A percentile compares a stretch with the other conserved stretches of the same genome.
phyloP scores from a whole-genome alignment of 2,113 vertebrate genomes.

The Ciconia stormi region DNA sequence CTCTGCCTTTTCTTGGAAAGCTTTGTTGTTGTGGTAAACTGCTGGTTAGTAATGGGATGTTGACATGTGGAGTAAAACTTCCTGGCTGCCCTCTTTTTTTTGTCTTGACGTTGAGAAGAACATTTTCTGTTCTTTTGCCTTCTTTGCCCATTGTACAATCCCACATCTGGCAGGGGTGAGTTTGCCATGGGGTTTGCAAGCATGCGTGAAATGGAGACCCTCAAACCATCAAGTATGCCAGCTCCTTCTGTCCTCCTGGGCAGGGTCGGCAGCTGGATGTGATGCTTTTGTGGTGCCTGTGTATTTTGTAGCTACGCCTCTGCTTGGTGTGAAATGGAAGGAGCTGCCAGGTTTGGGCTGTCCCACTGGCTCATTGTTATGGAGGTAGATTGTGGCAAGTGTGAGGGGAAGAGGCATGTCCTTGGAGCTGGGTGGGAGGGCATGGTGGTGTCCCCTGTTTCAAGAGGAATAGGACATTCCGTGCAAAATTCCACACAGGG shows the following conservation, averaged over 20 bases:
- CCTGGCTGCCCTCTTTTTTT: not conserved
- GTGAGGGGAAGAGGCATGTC: not conserved
- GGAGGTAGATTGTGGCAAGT: not conserved
- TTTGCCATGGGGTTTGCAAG: not conserved
- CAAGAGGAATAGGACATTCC: not conserved
- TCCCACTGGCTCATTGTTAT: fast-evolving
- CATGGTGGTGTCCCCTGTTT: not conserved
- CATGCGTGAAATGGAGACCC: not conserved
- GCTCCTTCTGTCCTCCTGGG: not conserved
- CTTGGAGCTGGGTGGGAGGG: not conserved
- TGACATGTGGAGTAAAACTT: not conserved
- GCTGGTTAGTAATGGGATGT: not conserved
- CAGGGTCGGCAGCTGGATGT: fast-evolving
- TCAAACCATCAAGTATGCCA: not conserved
- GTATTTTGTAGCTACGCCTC: not conserved
- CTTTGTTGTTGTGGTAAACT: slow-evolving; percentile 12
- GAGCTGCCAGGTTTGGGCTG: not conserved
- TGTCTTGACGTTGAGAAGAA: not conserved
- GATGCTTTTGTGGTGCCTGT: not conserved
- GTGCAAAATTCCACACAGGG: not conserved
- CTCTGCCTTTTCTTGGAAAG: slow-evolving; percentile 46
- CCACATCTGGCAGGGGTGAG: not conserved
- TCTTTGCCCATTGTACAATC: not conserved
- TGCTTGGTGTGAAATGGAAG: not conserved
- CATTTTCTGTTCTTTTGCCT: not conserved